Conservation (phyloP, 2,113 vertebrate species). For the Eretmochelys imbricata region DNA sequence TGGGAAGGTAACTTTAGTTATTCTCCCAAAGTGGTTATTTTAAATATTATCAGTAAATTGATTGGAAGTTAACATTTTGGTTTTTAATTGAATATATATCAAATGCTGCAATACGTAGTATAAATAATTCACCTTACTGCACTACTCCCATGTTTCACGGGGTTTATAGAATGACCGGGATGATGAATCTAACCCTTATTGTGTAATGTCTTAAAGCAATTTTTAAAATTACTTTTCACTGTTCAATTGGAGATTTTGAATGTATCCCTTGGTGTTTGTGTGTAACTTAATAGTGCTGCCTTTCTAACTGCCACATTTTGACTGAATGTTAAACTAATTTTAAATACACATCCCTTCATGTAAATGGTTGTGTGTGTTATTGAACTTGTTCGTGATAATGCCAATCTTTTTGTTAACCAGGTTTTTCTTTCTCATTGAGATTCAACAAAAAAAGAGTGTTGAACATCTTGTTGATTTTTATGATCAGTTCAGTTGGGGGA, state of each 20-base stretch:
- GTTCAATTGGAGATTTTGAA: background rate
- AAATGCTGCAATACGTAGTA: background rate
- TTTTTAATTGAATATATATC: conserved; percentile 24
- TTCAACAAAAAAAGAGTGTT: background rate
- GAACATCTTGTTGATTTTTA: background rate
- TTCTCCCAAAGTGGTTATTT: background rate
- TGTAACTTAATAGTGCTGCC: conserved; percentile 5
- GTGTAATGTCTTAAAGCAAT: conserved; percentile 28
- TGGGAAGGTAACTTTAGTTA: background rate
- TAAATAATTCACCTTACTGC: conserved; percentile 4
- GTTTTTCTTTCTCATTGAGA: background rate
- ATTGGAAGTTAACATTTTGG: background rate
- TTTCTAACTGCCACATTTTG: background rate
- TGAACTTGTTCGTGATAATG: background rate
- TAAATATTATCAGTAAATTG: background rate
- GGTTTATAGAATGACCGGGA: background rate
- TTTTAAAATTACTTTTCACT: background rate
- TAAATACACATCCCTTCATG: conserved; percentile 21
- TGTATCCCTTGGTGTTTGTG: conserved; percentile 47
- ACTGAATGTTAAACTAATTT: conserved; percentile 32
- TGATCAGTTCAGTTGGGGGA: conserved; percentile 13
- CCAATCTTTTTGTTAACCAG: background rate
- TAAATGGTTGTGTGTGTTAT: conserved; percentile 29
- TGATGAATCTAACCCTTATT: conserved; percentile 39
- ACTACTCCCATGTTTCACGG: conserved; percentile 6